Conservation (phyloP, 1,140 invertebrate genomes). For the Rhynchophorus ferrugineus region DNA sequence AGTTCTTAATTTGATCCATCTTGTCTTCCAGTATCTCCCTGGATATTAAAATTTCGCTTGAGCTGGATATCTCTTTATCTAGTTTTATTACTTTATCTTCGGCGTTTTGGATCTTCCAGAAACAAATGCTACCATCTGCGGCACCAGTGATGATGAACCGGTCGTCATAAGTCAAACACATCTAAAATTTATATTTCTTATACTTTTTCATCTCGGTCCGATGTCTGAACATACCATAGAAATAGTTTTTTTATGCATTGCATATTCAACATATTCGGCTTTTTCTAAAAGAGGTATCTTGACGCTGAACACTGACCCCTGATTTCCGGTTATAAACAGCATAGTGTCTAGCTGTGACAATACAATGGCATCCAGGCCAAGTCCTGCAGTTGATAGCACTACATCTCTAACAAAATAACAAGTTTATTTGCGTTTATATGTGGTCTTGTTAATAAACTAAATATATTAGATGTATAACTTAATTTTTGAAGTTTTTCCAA, state of each 20-base stretch:
- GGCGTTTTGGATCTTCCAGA: constrained; percentile 76
- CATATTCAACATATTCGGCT: constrained; percentile 59
- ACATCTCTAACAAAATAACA: constrained; percentile 20
- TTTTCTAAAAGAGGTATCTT: constrained; percentile 71
- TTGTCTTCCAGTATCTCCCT: constrained; percentile 58
- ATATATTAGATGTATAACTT: too few relatives aligned
- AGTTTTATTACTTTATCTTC: constrained; percentile 63
- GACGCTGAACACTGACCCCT: constrained; percentile 66
- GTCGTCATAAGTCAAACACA: constrained; percentile 69
- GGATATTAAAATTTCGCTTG: constrained; percentile 67
- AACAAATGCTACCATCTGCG: constrained; percentile 67
- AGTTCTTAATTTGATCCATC: constrained; percentile 50
- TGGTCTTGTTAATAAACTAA: neutral
- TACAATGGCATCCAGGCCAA: constrained; percentile 49
- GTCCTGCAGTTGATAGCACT: constrained; percentile 16
- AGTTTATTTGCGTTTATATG: neutral
- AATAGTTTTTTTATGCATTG: constrained; percentile 59
- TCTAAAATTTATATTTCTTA: too few relatives aligned
- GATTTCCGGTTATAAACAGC: constrained; percentile 65
- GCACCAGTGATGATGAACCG: constrained; percentile 66
- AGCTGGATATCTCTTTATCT: constrained; percentile 66
- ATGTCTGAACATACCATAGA: constrained; percentile 48
- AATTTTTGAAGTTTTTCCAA: too few relatives aligned
- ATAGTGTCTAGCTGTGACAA: constrained; percentile 66
- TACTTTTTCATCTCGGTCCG: too few relatives aligned